Evolutionary conservation across 2,888 invertebrate genomes (phyloP), one percentile per base, ranked within the genome.

Genomic region (Cephus pygmeus): DNA sequence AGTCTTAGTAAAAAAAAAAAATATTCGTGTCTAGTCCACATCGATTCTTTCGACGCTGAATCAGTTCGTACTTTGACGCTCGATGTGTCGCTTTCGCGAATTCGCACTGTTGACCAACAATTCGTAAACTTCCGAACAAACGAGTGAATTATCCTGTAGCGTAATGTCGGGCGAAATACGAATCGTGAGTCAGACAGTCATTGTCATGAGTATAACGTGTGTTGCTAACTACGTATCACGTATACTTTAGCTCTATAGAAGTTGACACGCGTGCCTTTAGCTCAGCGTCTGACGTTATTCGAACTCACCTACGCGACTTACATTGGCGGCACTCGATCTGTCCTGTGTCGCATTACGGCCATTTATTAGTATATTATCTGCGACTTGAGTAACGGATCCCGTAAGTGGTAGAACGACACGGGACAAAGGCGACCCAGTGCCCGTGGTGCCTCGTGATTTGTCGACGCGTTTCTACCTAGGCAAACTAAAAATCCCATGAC

Each of bases 301-400:
- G 71, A 71, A 23, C 71, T 34, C 71, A 71, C 71, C 33, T 71
- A 34, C 12, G 33, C 71, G 31, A 30, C 71, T 71, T 15, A 15
- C 12, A 33, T 71, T 71, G 31, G 71, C 71, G 34, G 31, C 31
- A 34, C 71, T 34, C 71, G 31, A 71, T 33, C 71, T 31, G 71
- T 71, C 71, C 12, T 30, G 31, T 71, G 12, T 31, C 71, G 71
- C 15, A 23, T 71, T 71, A 34, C 71, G 12, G 71, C 33, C 71
- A 71, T 71, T 71, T 71, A 71, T 71, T 71, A 71, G 31, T 71
- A 31, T 31, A 71, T 71, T 71, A 71, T 71, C 71, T 31, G 34
- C 31, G 33, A 34, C 33, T 34, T 71, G 71, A 71, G 31, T 71
- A 71, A 71, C 31, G 34, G 31, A 71, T 71, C 71, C 31, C 33